phyloP scores from a whole-genome alignment of 2,113 vertebrate species.

The Erpornis zantholeuca region DNA sequence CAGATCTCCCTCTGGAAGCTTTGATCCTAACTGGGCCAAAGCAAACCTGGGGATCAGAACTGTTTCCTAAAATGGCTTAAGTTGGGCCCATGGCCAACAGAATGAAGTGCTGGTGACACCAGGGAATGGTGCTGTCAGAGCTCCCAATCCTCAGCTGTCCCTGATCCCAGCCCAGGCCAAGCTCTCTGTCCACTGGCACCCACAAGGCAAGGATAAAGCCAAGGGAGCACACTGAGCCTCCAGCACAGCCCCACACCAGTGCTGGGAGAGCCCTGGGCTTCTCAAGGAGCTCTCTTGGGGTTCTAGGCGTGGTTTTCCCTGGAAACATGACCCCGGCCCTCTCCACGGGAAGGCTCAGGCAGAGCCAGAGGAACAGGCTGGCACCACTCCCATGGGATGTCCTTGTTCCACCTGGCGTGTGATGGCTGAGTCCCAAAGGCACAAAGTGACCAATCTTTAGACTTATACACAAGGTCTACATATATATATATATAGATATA shows the following conservation, averaged over 20 bases:
- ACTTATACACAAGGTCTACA: conserved; percentile 41
- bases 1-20: neutral
- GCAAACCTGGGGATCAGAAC: neutral
- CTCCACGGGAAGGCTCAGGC: neutral
- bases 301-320: neutral
- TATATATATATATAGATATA: conserved; percentile 31
- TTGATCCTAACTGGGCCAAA: neutral
- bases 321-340: neutral
- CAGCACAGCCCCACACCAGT: neutral
- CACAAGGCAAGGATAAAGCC: neutral
- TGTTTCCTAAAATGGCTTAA: neutral
- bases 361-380: neutral
- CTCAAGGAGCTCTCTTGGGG: neutral
- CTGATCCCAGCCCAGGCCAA: neutral
- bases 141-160: neutral
- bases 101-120: conserved; percentile 53
- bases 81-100: neutral
- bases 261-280: neutral
- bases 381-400: neutral
- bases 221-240: neutral
- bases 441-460: conserved; percentile 52
- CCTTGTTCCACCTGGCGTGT: neutral
- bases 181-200: neutral
- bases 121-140: neutral
- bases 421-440: conserved; percentile 51